Conservation (phyloP, 2,888 invertebrate species). For the Coelopa pilipes region DNA sequence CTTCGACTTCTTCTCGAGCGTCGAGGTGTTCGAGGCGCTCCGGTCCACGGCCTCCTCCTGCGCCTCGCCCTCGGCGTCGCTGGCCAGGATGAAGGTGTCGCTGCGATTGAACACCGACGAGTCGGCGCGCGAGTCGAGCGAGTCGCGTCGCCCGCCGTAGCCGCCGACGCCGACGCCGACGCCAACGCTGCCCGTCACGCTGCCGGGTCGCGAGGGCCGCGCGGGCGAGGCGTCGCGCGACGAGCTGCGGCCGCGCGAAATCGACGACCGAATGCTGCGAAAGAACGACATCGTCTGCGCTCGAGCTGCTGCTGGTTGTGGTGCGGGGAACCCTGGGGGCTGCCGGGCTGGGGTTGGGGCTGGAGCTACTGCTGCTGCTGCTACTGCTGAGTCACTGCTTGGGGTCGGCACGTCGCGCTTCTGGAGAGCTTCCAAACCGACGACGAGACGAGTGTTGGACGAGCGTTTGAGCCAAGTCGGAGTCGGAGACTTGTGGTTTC, state of each 20-base stretch:
- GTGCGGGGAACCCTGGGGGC: no score
- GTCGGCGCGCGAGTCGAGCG: slow-evolving; percentile 52
- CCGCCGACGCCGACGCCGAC: slow-evolving; percentile 46
- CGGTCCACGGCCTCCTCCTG: slow-evolving; percentile 41
- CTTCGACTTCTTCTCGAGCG: slow-evolving; percentile 60
- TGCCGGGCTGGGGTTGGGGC: no score
- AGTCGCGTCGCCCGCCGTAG: slow-evolving; percentile 51
- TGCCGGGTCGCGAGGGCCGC: slow-evolving; percentile 54
- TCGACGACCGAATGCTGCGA: slow-evolving; percentile 62
- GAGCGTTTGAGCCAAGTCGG: no score
- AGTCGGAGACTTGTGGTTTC: slow-evolving; percentile 39
- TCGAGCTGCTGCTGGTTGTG: no score
- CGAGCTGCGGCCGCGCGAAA: slow-evolving; percentile 59
- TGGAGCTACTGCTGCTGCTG: no score
- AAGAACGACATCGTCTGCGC: slow-evolving; percentile 65
- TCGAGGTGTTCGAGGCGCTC: slow-evolving; percentile 53
- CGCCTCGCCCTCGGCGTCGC: slow-evolving; percentile 46
- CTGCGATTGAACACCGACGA: slow-evolving; percentile 59
- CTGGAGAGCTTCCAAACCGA: no score
- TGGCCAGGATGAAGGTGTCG: slow-evolving; percentile 62
- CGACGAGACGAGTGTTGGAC: no score
- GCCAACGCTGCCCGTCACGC: slow-evolving; percentile 50
- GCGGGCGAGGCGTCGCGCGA: slow-evolving; percentile 64
- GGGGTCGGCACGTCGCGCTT: no score
- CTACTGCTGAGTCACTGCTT: no score